Percentiles rank a stretch among this genome's conserved stretches.
phyloP scores from a whole-genome alignment of 1,140 invertebrate species.

The Lasioglossum baleicum region DNA sequence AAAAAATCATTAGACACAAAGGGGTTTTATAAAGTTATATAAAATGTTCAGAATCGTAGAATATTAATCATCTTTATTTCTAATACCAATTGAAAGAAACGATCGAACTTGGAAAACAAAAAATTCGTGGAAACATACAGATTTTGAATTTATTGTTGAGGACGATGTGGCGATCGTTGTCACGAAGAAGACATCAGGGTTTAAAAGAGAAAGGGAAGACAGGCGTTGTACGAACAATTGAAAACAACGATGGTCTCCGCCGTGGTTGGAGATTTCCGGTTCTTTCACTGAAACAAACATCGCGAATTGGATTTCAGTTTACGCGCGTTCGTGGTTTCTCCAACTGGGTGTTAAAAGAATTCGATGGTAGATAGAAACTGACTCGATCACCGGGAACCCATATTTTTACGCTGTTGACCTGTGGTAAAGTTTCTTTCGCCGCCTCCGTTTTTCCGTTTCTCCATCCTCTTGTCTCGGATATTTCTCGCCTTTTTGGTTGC shows the following conservation, averaged over 20 bases:
- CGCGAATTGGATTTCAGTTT: conserved; percentile 62
- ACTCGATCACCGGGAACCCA: conserved; percentile 10
- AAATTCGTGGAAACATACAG: too few species aligned
- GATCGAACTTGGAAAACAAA: too few species aligned
- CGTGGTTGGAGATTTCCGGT: background rate
- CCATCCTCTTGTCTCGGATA: background rate
- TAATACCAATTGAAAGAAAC: too few species aligned
- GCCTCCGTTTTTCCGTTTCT: too few species aligned
- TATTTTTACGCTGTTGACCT: background rate
- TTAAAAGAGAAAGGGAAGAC: background rate
- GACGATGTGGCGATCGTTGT: background rate
- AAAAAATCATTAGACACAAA: too few species aligned
- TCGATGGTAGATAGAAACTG: conserved; percentile 25
- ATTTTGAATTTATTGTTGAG: too few species aligned
- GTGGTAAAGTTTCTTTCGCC: background rate
- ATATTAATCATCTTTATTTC: too few species aligned
- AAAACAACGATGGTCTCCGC: conserved; percentile 21
- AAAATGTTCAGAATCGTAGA: too few species aligned
- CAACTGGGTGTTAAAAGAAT: background rate
- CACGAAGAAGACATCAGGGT: background rate
- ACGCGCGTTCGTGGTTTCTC: conserved; percentile 39
- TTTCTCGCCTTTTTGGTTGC: background rate
- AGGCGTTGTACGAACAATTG: conserved; percentile 15
- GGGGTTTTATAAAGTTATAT: too few species aligned
- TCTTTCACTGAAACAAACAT: conserved; percentile 59